A percentile compares a stretch with the other conserved stretches of the same genome.
phyloP scores from a whole-genome alignment of 2,113 vertebrate species.

The Pithys albifrons region DNA sequence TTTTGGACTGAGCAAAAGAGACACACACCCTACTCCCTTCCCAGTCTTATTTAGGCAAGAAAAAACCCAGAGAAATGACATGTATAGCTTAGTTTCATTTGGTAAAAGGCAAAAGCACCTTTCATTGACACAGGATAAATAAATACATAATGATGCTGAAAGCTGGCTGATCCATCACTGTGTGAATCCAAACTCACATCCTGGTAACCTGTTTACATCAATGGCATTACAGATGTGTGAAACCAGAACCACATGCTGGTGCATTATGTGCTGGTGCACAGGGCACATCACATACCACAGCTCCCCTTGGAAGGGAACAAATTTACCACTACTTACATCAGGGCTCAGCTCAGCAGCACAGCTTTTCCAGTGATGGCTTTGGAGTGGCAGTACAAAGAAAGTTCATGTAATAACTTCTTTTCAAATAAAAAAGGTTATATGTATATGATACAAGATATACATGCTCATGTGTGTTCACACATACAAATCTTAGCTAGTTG shows the following conservation, averaged over 20 bases:
- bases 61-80: neutral
- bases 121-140: neutral
- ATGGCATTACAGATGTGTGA: neutral
- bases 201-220: neutral
- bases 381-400: neutral
- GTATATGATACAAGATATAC: neutral
- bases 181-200: neutral
- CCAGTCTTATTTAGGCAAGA: neutral
- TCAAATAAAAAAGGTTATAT: neutral
- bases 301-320: neutral
- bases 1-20: neutral
- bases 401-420: neutral
- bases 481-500: neutral
- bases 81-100: neutral
- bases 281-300: rapidly evolving
- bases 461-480: neutral
- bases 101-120: neutral
- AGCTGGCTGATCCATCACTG: neutral
- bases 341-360: neutral
- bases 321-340: neutral
- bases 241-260: neutral
- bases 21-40: neutral
- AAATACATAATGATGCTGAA: neutral
- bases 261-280: too few relatives aligned
- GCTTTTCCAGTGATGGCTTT: neutral